Evolutionary conservation across 2,113 vertebrate genomes (phyloP), one percentile per base, ranked within the genome.

Genomic region (Percopsis transmontana): DNA sequence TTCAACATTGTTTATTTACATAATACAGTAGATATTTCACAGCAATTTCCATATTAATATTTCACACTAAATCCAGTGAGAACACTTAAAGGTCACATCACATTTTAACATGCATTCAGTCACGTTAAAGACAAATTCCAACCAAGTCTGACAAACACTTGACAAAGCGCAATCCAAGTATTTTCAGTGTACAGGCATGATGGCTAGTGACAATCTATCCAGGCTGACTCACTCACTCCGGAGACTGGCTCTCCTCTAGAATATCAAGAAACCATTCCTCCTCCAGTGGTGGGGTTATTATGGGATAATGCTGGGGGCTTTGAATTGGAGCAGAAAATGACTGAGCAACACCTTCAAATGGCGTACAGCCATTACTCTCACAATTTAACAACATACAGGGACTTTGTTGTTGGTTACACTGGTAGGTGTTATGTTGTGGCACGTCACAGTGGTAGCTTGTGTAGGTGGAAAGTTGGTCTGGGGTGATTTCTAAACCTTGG

Each of bases 191-290:
- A 7, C 27, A 33, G 27, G 27, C 27, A 33, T 33, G 27, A 33
- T 33, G 4, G 5, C 8, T 33, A 33, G 27, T 33, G 27, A 33
- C 27, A 33, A 33, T 23, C 15, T 57, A 50, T 13, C 15, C 54
- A 52, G 54, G 19, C 0, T 2, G 41, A 2, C 13, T 16, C 20
- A 2, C 20, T 62, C 20, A 52, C 15, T 56, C 33, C 0, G n/a
- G 40, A 5, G 68, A 71, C 57, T 42, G 58, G 4, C 64, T 59
- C 23, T 87, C 68, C 21, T 52, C 66, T 81, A 71, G 20, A 89
- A 63, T 65, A 94, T 94, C 41, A 79, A 94, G 93, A 10, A 90
- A 72, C 90, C 90, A 92, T 33, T 92, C 91, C 4, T 89, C 83
- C 48, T 90, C 89, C 0, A 72, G 67, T 13, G 90, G 91, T 0